Base-by-base conservation (phyloP, 2,113 vertebrate genomes). In the Aythya baeri region DNA sequence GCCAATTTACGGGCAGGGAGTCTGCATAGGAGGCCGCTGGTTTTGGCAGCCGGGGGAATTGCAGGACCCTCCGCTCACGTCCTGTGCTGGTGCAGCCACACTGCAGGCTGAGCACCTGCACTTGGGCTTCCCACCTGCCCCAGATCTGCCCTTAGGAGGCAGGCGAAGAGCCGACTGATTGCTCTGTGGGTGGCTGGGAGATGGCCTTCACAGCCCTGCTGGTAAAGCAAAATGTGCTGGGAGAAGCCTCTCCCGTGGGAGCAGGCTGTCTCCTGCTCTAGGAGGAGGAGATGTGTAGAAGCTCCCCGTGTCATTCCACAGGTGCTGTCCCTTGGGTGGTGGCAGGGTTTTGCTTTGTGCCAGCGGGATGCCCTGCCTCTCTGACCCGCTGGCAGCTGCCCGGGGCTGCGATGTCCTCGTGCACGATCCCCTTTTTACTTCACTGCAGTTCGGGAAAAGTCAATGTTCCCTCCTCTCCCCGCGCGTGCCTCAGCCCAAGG, bases 141-240 rank as follows among this genome's bases (percentile, higher is more conserved):
- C 25, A 59, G 7, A 11, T 83, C 46, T 86, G 18, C 46, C 94
- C 1, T 0, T 2, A 55, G 36, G 46, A 81, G 61, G 16, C 32
- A 32, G 44, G 68, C 0, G 0, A 52, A 41, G 52, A 86, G 36
- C 68, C 11, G 43, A 0, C 25, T 75, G 46, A 0, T 31, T 75
- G 29, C 41, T 62, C 27, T 34, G 20, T 55, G 54, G 46, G 73
- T 93, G 73, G 73, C 32, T 50, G 4, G 18, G 22, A 68, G 54
- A 38, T 38, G 68, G 61, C 71, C 67, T 76, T 85, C 62, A 38
- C 70, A 87, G 54, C 23, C 67, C 43, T 75, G 18, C 29, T 65
- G 27, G 31, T 59, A 26, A 84, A 88, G 21, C 70, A 92, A 65
- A 44, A 46, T 38, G 25, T 2, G 4, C 4, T 74, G 84, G 61